Conservation (phyloP, 92 coral and sea anemone genomes). For the Muricea muricata region DNA sequence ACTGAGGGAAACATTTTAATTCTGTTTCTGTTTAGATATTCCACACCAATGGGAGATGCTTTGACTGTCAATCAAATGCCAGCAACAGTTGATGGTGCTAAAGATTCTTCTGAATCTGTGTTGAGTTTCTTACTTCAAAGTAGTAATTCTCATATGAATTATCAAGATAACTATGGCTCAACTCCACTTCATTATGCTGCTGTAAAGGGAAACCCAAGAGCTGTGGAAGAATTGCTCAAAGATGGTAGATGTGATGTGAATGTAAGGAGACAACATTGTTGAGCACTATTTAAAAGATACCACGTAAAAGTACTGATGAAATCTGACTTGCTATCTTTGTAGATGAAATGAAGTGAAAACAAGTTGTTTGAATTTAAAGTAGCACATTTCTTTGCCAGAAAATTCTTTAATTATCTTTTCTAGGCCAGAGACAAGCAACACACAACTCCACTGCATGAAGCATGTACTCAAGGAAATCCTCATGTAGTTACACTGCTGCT, state of each 20-base stretch:
- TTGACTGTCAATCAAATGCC: constrained; percentile 1
- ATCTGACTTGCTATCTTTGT: too few relatives aligned
- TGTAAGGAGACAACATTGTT: too few relatives aligned
- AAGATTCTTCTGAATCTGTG: constrained; percentile 66
- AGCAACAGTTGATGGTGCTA: constrained; percentile 52
- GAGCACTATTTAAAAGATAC: too few relatives aligned
- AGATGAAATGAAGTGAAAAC: too few relatives aligned
- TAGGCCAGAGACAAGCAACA: constrained; percentile 69
- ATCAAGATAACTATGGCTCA: constrained; percentile 79
- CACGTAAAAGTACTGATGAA: too few relatives aligned
- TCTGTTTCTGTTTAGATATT: not conserved
- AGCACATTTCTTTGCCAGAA: too few relatives aligned
- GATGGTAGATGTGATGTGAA: constrained; percentile 68
- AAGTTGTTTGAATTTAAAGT: too few relatives aligned
- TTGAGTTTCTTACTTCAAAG: constrained; percentile 61
- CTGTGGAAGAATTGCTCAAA: constrained; percentile 72
- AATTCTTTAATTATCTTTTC: not conserved
- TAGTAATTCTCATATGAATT: constrained; percentile 60
- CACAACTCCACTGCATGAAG: constrained; percentile 89
- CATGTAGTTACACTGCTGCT: constrained; percentile 66
- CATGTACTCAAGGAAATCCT: constrained; percentile 84
- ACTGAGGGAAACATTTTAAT: too few relatives aligned
- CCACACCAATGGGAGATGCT: not conserved
- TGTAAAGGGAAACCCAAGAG: constrained; percentile 73
- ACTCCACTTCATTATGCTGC: constrained; percentile 97